phyloP scores from a whole-genome alignment of 2,888 invertebrate genomes.

The Strigamia crassipes region DNA sequence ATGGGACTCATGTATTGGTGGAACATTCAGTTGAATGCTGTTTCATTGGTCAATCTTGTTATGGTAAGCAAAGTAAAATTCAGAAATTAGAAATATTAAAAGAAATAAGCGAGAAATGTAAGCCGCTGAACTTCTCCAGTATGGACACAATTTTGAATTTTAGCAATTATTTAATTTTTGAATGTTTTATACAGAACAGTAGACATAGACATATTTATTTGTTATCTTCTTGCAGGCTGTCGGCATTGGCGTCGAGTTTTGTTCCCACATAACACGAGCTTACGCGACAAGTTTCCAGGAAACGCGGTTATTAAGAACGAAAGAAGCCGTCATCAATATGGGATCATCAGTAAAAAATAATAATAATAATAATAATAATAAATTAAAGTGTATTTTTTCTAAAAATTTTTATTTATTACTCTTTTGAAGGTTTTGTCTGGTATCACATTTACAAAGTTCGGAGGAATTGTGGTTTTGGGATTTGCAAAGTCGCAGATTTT shows the following conservation, averaged over 20 bases:
- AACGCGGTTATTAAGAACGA: constrained; percentile 75
- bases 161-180: too few species aligned
- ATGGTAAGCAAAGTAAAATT: constrained; percentile 66
- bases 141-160: too few species aligned
- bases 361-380: too few species aligned
- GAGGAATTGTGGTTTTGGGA: constrained; percentile 92
- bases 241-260: constrained; percentile 98
- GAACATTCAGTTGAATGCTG: constrained; percentile 86
- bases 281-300: constrained; percentile 79
- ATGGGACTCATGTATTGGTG: constrained; percentile 91
- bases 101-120: too few species aligned
- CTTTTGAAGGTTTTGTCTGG: constrained; percentile 82
- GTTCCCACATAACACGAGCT: constrained; percentile 93
- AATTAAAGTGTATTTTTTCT: not conserved
- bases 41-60: constrained; percentile 94
- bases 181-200: too few species aligned
- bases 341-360: constrained; percentile 88
- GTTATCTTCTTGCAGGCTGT: constrained; percentile 80
- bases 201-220: too few species aligned
- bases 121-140: too few species aligned
- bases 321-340: constrained; percentile 84
- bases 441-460: constrained; percentile 96
- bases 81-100: too few species aligned
- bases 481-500: constrained; percentile 98
- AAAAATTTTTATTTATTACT: constrained; percentile 37